Evolutionary conservation across 2,888 invertebrate species (phyloP), one percentile per base, ranked within the genome.

Genomic region (Helobdella robusta): DNA sequence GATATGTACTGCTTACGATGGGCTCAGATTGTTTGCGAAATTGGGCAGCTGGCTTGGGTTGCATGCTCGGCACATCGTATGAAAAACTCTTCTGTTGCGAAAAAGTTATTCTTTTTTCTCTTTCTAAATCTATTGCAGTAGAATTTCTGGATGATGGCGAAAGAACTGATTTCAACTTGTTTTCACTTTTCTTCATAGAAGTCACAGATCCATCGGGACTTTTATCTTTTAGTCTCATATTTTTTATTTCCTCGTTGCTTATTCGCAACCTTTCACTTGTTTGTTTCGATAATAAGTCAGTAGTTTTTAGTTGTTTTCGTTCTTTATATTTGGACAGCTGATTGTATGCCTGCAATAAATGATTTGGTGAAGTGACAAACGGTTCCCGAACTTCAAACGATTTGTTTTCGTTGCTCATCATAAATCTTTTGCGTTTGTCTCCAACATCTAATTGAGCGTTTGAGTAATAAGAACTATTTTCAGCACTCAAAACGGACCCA

Each of bases 41-140:
- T 23, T 58, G 58, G 2, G 60, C 23, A 35, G 52, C 36, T 30
- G 20, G 44, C 32, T 36, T 64, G 1, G 58, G 44, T 25, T 67
- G 64, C 15, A 25, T 28, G 30, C 58, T 58, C 28, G 50, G 59
- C 20, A 69, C 66, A 40, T 69, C 69, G 50, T 64, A 67, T 2
- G 69, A 69, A 30, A 66, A 61, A 58, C 69, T 69, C 58, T 69
- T 69, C 64, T 66, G 66, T 32, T 67, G 62, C 5, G 64, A 52
- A 30, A 68, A 69, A 1, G 61, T 54, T 23, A 28, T 46, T 18
- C 66, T 20, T 35, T 67, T 63, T 32, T 64, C 64, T 25, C 25
- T n/a, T 8, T 20, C 46, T n/a, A 15, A 11, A n/a, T 28, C 15
- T 56, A 30, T 56, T 4, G 2, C 32, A 28, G 23, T n/a, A 20